Evolutionary conservation across 1,140 invertebrate species (phyloP).

Genomic region (Ceratina japonica): DNA sequence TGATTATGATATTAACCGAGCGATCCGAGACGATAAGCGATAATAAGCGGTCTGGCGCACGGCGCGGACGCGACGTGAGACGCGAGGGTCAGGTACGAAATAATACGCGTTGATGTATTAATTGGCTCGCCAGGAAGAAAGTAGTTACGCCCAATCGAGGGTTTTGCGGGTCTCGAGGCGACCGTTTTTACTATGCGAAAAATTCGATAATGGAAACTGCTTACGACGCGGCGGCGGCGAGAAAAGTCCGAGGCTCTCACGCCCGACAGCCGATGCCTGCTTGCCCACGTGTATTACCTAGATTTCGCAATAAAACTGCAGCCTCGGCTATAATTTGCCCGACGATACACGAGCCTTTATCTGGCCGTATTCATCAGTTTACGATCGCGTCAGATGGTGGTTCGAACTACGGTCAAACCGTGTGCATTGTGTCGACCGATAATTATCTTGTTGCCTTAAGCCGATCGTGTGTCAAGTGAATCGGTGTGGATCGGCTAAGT

Average conservation of each 20-base stretch:
- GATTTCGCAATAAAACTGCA: constrained; percentile 58
- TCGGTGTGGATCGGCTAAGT: neutral
- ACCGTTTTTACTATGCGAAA: constrained; percentile 8
- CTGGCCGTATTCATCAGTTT: constrained; percentile 54
- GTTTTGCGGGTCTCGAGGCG: neutral
- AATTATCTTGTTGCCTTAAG: constrained; percentile 29
- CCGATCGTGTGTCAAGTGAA: neutral
- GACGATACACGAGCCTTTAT: constrained; percentile 60
- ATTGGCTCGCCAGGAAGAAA: constrained; percentile 22
- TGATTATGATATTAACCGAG: constrained; percentile 4
- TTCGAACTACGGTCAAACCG: constrained; percentile 24
- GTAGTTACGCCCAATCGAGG: constrained; percentile 20
- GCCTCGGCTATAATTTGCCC: constrained; percentile 51
- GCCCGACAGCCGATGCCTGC: constrained; percentile 13
- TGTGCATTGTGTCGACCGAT: constrained; percentile 33
- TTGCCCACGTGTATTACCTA: constrained; percentile 41
- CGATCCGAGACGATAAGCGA: constrained; percentile 22
- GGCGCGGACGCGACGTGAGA: no score
- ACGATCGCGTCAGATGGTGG: constrained; percentile 43
- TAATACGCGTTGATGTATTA: constrained; percentile 40
- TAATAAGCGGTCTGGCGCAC: constrained; percentile 13
- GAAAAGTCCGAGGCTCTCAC: constrained; percentile 59
- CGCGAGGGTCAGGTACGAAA: neutral
- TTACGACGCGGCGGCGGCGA: neutral
- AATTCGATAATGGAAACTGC: constrained; percentile 15